Base-by-base conservation (phyloP, 2,113 vertebrate species). In the Grus americana region DNA sequence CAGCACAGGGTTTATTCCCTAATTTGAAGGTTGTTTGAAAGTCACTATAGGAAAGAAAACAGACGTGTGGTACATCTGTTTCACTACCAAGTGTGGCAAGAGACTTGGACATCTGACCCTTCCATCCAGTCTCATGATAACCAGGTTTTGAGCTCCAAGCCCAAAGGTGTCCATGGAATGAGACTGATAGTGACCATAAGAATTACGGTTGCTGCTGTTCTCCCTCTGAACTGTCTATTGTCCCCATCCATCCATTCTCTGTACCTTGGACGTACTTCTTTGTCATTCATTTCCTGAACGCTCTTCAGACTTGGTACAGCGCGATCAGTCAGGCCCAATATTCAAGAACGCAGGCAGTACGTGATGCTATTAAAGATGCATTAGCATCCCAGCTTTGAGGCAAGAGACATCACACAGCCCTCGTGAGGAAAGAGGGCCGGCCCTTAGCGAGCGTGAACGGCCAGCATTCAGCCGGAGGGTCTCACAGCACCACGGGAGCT, bases 381-480 rank as follows among this genome's bases (percentile, higher is more conserved):
- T 67, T 50, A 46, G 18, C 36, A 58, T 21, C 21, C 15, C 47
- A 23, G 38, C 82, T 82, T 42, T 92, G 68, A 70, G 63, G 24
- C 47, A 87, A 76, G 78, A 83, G n/a, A 5, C 9, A 13, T 3
- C 44, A 34, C 32, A 38, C 3, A 20, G 36, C 12, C 12, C 49
- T 52, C 5, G 0, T 26, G 13, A 30, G 20, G 50, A 58, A 44
- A 49, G 24, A 38, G 36, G 30, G 23, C n/a, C 44, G 30, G 61
- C n/a, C 16, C 30, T 61, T 34, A 23, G 30, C 27, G 63, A 50
- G 7, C 0, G 4, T 20, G 8, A 62, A 29, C 3, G 32, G 49
- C 44, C 5, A 0, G 11, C 9, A 4, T 17, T 44, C 13, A 58
- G 27, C 4, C 2, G 3, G 57, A 38, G 16, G 13, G 11, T 38